Evolutionary conservation across 2,888 invertebrate genomes (phyloP).

Genomic region (Apodemia duryi): DNA sequence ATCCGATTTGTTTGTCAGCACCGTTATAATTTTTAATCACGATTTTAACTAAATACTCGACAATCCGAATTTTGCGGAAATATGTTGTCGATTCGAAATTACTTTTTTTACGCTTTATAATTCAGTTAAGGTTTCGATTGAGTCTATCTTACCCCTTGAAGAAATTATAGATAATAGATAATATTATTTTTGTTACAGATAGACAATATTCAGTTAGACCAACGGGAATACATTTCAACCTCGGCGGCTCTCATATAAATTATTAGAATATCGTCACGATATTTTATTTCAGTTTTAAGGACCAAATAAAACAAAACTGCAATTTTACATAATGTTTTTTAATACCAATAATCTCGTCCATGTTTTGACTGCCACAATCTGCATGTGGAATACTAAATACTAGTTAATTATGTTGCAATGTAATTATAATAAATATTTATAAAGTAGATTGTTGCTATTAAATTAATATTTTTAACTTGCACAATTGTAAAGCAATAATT

Average conservation of each 20-base stretch:
- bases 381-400: not conserved
- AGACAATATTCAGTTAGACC: constrained; percentile 39
- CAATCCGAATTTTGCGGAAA: no score
- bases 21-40: no score
- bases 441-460: constrained; percentile 13
- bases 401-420: constrained; percentile 14
- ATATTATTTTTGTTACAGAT: constrained; percentile 47
- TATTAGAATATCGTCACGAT: constrained; percentile 18
- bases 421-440: constrained; percentile 9
- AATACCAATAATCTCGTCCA: constrained; percentile 17
- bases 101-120: no score
- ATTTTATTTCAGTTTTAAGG: constrained; percentile 22
- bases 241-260: constrained; percentile 44
- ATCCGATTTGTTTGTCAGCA: no score
- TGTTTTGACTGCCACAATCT: constrained; percentile 17
- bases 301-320: constrained; percentile 17
- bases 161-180: not conserved
- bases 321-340: constrained; percentile 16
- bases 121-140: no score
- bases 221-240: constrained; percentile 48
- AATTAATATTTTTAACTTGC: constrained; percentile 10
- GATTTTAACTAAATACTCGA: no score
- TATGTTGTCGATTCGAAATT: no score
- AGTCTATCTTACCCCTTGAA: no score
- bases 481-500: not conserved